A percentile compares a stretch with the other conserved stretches of the same genome.
These are phyloP conservation scores for Lophotis ruficrista DNA, from an alignment of 2,113 vertebrate genomes.

Conservation along the genomic window DNA sequence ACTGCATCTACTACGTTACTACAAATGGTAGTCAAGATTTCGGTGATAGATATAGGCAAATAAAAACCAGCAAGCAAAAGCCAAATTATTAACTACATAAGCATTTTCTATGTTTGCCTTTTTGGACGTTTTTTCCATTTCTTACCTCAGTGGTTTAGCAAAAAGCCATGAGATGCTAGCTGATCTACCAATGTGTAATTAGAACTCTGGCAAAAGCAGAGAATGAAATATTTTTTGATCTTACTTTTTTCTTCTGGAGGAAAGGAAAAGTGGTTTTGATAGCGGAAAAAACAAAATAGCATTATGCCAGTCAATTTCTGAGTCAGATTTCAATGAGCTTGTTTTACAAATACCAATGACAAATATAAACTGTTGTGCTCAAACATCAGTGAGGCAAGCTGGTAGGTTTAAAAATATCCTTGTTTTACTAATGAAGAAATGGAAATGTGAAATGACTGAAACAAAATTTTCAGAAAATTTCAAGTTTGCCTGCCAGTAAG, in stretches of 20 bases:
- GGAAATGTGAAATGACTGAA: not conserved
- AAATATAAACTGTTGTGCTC: not conserved
- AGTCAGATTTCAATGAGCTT: not conserved
- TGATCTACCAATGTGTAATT: not conserved
- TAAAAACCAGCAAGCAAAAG: not conserved
- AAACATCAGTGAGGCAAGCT: not conserved
- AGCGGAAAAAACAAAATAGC: not conserved
- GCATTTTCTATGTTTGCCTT: not conserved
- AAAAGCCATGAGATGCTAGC: not conserved
- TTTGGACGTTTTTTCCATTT: not conserved
- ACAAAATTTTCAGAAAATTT: not conserved
- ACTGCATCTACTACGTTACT: not conserved
- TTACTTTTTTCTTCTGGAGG: not conserved
- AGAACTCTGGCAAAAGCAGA: not conserved
- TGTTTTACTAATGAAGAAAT: not conserved
- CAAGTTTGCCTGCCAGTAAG: not conserved
- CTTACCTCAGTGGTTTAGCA: not conserved
- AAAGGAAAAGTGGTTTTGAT: not conserved
- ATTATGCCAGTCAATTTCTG: not conserved
- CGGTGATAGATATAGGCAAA: not conserved
- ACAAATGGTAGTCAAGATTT: not conserved
- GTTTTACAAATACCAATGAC: not conserved
- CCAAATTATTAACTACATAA: not conserved
- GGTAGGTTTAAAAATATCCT: not conserved
- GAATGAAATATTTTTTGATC: not conserved